These are phyloP conservation scores for Drosophila funebris DNA, from an alignment of 1,140 invertebrate species.

Conservation along the genomic window DNA sequence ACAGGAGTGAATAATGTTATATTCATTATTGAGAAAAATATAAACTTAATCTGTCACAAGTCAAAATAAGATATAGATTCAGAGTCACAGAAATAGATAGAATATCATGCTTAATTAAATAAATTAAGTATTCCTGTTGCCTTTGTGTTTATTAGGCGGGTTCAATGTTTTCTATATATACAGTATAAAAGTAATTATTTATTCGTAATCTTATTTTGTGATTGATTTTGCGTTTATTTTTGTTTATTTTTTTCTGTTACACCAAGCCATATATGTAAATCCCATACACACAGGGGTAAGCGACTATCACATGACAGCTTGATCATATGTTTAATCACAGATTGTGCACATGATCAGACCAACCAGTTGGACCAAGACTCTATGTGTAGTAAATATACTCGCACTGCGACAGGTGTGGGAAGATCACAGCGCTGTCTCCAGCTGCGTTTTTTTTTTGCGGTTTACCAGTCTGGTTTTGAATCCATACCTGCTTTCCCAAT, in stretches of 20 bases:
- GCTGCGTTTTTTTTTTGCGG: neutral
- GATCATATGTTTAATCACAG: slow-evolving; percentile 30
- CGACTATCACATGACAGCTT: slow-evolving; percentile 20
- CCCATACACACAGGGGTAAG: neutral
- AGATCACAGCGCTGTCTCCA: too few species aligned
- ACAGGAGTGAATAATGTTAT: too few species aligned
- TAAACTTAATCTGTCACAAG: too few species aligned
- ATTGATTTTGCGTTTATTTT: neutral
- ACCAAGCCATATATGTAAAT: neutral
- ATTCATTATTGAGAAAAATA: too few species aligned
- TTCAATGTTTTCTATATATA: neutral
- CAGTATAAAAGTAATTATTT: neutral
- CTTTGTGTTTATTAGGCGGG: neutral
- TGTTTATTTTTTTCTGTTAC: neutral
- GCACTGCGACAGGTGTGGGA: slow-evolving; percentile 21
- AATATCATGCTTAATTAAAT: neutral
- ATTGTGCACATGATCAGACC: slow-evolving; percentile 30
- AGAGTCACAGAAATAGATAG: too few species aligned
- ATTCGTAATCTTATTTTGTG: slow-evolving; percentile 6
- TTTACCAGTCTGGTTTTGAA: slow-evolving; percentile 12
- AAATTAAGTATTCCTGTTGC: neutral
- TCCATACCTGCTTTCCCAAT: slow-evolving; percentile 5
- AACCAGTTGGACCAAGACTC: slow-evolving; percentile 18
- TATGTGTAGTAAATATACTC: neutral
- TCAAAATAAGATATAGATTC: too few species aligned